Evolutionary conservation across 2,888 invertebrate genomes (phyloP).

Genomic region (Toxonevra muliebris): DNA sequence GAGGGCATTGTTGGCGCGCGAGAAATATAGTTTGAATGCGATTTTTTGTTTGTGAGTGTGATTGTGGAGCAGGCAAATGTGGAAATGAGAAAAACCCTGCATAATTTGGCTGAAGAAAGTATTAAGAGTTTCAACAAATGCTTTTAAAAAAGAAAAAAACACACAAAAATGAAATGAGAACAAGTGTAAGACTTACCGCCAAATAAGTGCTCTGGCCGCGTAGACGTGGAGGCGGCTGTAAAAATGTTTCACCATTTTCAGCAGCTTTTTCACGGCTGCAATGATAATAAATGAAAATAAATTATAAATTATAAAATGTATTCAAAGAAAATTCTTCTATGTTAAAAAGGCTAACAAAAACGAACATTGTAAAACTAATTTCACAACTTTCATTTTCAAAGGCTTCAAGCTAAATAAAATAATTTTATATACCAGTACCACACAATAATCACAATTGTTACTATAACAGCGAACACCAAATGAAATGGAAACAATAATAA

Average conservation of each 20-base stretch:
- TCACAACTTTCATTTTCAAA: not conserved
- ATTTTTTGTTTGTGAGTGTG: conserved; percentile 20
- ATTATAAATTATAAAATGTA: conserved; percentile 2
- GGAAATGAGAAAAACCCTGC: conserved; percentile 14
- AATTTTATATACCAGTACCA: not conserved
- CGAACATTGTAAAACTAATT: not conserved
- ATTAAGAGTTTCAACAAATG: not conserved
- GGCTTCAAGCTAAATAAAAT: not conserved
- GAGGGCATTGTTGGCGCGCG: conserved; percentile 7
- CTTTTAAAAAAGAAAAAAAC: conserved; percentile 1
- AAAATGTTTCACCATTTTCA: conserved; percentile 49
- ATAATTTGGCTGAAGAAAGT: conserved; percentile 5
- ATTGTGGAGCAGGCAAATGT: not conserved
- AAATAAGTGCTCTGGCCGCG: conserved; percentile 54
- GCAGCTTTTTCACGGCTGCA: conserved; percentile 51
- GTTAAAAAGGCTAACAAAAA: not conserved
- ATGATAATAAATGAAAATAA: conserved; percentile 30
- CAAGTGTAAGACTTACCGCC: conserved; percentile 47
- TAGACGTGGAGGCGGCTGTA: conserved; percentile 48
- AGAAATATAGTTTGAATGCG: conserved; percentile 23
- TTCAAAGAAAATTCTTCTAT: not conserved
- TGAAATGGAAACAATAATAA: conserved; percentile 32
- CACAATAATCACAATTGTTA: not conserved
- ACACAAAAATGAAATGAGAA: not conserved
- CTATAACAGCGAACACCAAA: not conserved